These are phyloP conservation scores for Eueides isabella DNA, from an alignment of 1,140 invertebrate genomes.

Conservation along the genomic window DNA sequence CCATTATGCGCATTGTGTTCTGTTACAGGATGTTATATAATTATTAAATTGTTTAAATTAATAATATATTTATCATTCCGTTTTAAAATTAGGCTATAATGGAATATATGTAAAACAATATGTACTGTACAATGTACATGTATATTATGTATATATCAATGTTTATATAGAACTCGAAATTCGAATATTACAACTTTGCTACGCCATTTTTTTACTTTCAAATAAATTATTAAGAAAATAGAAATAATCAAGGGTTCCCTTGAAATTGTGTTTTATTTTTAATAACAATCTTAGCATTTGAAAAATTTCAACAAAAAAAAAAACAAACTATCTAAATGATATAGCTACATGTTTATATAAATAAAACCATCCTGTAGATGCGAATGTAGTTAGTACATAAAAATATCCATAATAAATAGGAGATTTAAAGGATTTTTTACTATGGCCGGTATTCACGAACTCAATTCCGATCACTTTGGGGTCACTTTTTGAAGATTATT, in stretches of 20 bases:
- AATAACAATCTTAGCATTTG: no score
- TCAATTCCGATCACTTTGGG: constrained; percentile 72
- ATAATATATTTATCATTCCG: background rate
- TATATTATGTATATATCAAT: no score
- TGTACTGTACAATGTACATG: no score
- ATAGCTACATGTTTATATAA: background rate
- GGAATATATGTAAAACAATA: no score
- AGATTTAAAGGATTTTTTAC: constrained; percentile 70
- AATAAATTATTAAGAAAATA: no score
- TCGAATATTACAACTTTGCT: no score
- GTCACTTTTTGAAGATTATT: constrained; percentile 81
- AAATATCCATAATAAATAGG: constrained; percentile 57
- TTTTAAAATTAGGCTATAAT: background rate
- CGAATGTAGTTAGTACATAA: constrained; percentile 31
- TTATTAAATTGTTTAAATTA: background rate
- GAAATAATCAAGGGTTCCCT: no score
- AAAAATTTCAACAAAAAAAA: background rate
- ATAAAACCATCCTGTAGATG: constrained; percentile 48
- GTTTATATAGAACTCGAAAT: no score
- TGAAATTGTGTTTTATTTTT: no score
- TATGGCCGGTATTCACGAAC: constrained; percentile 52
- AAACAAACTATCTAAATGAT: background rate
- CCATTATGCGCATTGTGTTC: constrained; percentile 56
- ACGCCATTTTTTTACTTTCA: no score
- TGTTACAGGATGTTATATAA: constrained; percentile 53